A percentile compares a stretch with the other conserved stretches of the same genome.
Evolutionary conservation across 2,888 invertebrate species (phyloP).

Genomic region (Ochlodes sylvanus): DNA sequence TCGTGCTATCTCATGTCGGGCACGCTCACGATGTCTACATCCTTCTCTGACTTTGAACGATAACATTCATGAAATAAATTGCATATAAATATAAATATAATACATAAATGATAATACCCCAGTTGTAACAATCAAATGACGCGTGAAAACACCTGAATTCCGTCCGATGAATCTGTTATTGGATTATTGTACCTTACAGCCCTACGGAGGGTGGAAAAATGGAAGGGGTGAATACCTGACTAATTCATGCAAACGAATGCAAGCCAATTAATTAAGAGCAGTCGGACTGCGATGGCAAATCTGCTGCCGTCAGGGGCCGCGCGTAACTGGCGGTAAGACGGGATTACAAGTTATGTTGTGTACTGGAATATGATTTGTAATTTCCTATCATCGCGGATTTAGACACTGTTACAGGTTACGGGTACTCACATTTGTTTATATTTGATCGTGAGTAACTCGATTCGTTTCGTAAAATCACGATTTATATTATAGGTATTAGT

Average conservation of each 20-base stretch:
- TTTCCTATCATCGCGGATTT: too few relatives aligned
- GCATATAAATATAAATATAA: too few relatives aligned
- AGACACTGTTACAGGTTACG: too few relatives aligned
- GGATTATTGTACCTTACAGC: slow-evolving; percentile 44
- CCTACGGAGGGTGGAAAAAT: slow-evolving; percentile 48
- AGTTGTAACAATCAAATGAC: slow-evolving; percentile 31
- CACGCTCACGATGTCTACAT: too few relatives aligned
- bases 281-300: slow-evolving; percentile 70
- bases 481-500: too few relatives aligned
- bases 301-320: slow-evolving; percentile 67
- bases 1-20: too few relatives aligned
- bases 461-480: too few relatives aligned
- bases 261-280: slow-evolving; percentile 82
- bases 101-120: slow-evolving; percentile 15
- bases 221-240: slow-evolving; percentile 64
- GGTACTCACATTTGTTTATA: too few relatives aligned
- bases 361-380: not conserved
- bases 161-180: slow-evolving; percentile 25
- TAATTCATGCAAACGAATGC: slow-evolving; percentile 84
- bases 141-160: slow-evolving; percentile 33
- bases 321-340: slow-evolving; percentile 47
- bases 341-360: slow-evolving; percentile 15
- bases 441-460: too few relatives aligned
- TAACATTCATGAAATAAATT: not conserved
- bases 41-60: too few relatives aligned